These are phyloP conservation scores for Drosophila mayaguana DNA, from an alignment of 2,888 invertebrate genomes.

Conservation along the genomic window DNA sequence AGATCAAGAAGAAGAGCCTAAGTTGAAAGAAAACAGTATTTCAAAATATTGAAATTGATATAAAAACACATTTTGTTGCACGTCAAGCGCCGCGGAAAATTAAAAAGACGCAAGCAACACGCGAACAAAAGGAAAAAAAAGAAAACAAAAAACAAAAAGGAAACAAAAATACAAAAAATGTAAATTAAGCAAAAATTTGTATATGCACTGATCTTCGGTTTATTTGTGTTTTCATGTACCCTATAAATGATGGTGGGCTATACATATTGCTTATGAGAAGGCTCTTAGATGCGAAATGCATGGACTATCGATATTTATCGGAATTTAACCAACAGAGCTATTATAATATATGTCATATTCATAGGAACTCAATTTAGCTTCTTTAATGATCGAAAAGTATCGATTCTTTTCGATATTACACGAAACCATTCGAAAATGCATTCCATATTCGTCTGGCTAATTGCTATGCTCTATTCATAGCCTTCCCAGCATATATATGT, in stretches of 20 bases:
- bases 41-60: slow-evolving; percentile 53
- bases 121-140: slow-evolving; percentile 5
- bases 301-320: not conserved
- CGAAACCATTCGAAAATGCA: not conserved
- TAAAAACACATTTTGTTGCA: slow-evolving; percentile 47
- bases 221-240: slow-evolving; percentile 10
- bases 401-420: slow-evolving; percentile 1
- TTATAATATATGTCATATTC: too few species aligned
- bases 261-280: not conserved
- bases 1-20: not conserved
- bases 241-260: not conserved
- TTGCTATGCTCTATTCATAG: slow-evolving; percentile 3
- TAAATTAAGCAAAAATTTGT: slow-evolving; percentile 52
- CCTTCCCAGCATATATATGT: slow-evolving; percentile 12
- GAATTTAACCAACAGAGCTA: too few species aligned
- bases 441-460: slow-evolving; percentile 6
- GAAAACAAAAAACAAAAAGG: not conserved
- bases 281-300: not conserved
- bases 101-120: slow-evolving; percentile 35
- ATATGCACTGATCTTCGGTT: slow-evolving; percentile 38
- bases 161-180: slow-evolving; percentile 22
- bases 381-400: too few species aligned
- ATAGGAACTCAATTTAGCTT: too few species aligned
- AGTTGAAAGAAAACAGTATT: slow-evolving; percentile 11
- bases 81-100: slow-evolving; percentile 64